Evolutionary conservation across 1,140 invertebrate genomes (phyloP).

Genomic region (Armadillidium nasatum): DNA sequence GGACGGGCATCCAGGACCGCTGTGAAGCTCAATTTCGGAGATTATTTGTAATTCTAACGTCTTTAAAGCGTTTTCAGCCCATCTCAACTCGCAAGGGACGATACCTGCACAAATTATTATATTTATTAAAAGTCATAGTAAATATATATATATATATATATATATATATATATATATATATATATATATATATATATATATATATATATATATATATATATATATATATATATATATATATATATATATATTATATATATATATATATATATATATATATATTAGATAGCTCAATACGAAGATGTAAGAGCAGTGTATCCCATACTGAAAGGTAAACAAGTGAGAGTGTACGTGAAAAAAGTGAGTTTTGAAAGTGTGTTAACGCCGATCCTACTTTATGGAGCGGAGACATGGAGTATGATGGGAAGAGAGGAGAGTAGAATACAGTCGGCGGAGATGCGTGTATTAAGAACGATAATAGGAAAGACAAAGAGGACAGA

Average conservation of each 20-base stretch:
- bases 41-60: not conserved
- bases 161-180: not conserved
- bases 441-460: no score
- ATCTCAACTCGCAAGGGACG: not conserved
- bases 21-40: not conserved
- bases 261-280: slow-evolving; percentile 13
- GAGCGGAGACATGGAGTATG: no score
- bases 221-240: slow-evolving; percentile 9
- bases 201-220: slow-evolving; percentile 6
- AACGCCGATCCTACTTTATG: no score
- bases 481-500: no score
- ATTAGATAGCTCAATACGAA: no score
- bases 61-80: not conserved
- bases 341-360: no score
- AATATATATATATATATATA: slow-evolving; percentile 8
- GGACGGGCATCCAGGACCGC: not conserved
- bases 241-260: slow-evolving; percentile 2
- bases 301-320: no score
- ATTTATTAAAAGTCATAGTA: not conserved
- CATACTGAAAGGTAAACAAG: no score
- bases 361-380: no score
- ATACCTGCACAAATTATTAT: not conserved
- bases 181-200: slow-evolving; percentile 10
- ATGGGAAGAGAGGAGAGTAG: no score
- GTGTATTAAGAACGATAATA: no score